Base-by-base conservation (phyloP, 2,797 vertebrate genomes). In the Halcyon badia region DNA sequence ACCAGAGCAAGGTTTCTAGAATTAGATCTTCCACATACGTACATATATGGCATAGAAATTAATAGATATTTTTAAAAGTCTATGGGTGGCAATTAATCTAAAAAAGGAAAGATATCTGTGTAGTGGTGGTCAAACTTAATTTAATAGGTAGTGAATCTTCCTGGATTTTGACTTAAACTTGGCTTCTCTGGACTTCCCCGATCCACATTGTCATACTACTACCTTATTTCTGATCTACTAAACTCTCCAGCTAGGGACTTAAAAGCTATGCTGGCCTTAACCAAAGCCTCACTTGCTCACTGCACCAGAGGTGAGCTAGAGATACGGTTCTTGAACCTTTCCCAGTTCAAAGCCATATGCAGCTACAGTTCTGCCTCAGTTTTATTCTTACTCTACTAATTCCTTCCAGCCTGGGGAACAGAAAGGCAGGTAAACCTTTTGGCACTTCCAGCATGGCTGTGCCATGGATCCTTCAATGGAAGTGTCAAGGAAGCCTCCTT, bases 131-230 rank as follows among this genome's bases (percentile, higher is more conserved):
- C 17, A n/a, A 58, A 76, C 9, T 12, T 20, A 35, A 22, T 39
- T 80, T 31, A 83, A 69, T 8, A 30, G 12, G 5, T 20, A 31
- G 17, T 21, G 11, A 89, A 37, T 2, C 11, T 77, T 54, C 64
- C 35, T 69, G 49, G 31, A 64, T 48, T 80, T 80, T 77, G 25
- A 44, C 11, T 39, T 77, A 46, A 64, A 37, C 9, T 39, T 69
- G 31, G 3, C 6, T 70, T 18, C 30, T 77, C 0, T 0, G 14
- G 10, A 51, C 19, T 70, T 24, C 8, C 3, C 14, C 31, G 17
- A 39, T 54, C 33, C 48, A 49, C 22, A 64, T 11, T 4, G 21
- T 56, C 49, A 54, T 12, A 18, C 5, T 39, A 46, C 6, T 48
- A 62, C 22, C 24, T 77, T 71, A n/a, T 35, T 51, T 83, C 42